Evolutionary conservation across 2,113 vertebrate species (phyloP).

Genomic region (Eurystomus gularis): DNA sequence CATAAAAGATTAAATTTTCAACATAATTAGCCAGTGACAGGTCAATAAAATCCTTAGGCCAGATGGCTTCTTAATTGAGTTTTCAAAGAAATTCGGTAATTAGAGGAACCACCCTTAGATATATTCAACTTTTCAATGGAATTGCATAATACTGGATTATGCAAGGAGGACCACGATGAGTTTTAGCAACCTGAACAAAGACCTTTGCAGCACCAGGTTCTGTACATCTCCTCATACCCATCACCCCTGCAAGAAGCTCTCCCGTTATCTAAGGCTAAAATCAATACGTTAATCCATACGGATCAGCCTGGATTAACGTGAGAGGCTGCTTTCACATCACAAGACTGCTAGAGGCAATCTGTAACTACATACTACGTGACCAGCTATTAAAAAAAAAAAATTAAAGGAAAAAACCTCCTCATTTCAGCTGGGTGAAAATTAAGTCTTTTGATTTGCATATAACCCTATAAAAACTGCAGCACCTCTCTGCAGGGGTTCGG

Average conservation of each 20-base stretch:
- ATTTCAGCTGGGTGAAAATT: not conserved
- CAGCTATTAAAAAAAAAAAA: not conserved
- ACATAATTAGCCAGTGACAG: constrained; percentile 29
- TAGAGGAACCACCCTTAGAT: constrained; percentile 2
- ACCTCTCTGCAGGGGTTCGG: not conserved
- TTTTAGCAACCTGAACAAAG: not conserved
- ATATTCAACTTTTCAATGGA: not conserved
- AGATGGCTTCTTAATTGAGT: constrained; percentile 27
- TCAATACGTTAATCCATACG: not conserved
- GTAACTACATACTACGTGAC: not conserved
- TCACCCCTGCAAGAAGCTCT: not conserved
- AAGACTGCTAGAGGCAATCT: not conserved
- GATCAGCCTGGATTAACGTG: not conserved
- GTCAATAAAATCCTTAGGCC: constrained; percentile 17
- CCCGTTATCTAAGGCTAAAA: not conserved
- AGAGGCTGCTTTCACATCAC: not conserved
- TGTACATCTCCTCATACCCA: not conserved
- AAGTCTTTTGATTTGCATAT: not conserved
- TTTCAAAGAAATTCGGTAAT: not conserved
- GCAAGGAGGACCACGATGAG: not conserved
- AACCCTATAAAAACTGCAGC: not conserved
- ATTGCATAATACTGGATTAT: not conserved
- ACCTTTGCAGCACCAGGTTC: not conserved
- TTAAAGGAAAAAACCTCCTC: no score
- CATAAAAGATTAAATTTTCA: constrained; percentile 22